phyloP scores from a whole-genome alignment of 2,113 vertebrate species.

The Eulemur macaco region DNA sequence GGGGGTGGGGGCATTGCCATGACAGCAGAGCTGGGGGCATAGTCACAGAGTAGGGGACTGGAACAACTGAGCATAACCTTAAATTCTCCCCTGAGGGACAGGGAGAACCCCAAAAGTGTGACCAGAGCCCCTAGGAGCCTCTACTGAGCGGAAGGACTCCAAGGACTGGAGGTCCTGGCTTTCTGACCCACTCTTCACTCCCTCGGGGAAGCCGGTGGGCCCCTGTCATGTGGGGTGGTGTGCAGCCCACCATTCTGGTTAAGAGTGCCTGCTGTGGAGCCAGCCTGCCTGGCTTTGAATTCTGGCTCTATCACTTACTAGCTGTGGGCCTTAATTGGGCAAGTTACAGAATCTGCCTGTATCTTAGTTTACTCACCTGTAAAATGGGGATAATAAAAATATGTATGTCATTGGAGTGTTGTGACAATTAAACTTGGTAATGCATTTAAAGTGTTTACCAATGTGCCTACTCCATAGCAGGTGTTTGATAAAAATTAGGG shows the following conservation, averaged over 20 bases:
- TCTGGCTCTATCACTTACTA: neutral
- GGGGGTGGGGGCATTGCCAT: neutral
- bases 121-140: neutral
- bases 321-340: neutral
- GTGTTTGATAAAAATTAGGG: neutral
- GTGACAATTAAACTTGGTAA: neutral
- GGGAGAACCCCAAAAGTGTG: neutral
- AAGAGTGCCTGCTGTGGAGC: neutral
- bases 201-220: neutral
- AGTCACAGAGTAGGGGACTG: neutral
- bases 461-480: neutral
- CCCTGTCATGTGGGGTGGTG: neutral
- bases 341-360: neutral
- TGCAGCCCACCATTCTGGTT: neutral
- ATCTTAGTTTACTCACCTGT: conserved; percentile 11
- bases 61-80: neutral
- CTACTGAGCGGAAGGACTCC: neutral
- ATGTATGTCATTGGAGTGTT: neutral
- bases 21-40: too few species aligned
- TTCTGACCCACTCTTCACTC: neutral
- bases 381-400: neutral
- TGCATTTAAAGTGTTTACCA: neutral
- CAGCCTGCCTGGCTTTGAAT: neutral
- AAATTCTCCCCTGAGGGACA: neutral
- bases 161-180: neutral